Conservation (phyloP, 1,140 invertebrate species). For the Drosophila watanabei region DNA sequence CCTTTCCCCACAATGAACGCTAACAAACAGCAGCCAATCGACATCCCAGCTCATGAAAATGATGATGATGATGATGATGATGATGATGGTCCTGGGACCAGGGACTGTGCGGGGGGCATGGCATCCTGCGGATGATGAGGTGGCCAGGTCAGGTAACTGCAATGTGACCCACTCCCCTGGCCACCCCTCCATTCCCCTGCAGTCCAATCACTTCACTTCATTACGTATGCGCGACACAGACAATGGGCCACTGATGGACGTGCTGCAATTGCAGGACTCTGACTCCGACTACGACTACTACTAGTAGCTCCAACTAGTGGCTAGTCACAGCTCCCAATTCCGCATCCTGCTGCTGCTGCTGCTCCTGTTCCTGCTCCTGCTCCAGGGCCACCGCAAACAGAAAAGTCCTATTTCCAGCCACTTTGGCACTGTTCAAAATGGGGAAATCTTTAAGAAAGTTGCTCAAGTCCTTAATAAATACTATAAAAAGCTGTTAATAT, state of each 20-base stretch:
- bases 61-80: slow-evolving; percentile 12
- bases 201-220: slow-evolving; percentile 60
- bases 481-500: not conserved
- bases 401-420: slow-evolving; percentile 36
- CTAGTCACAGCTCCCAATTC: slow-evolving; percentile 4
- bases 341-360: not conserved
- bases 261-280: slow-evolving; percentile 57
- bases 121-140: slow-evolving; percentile 27
- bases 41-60: slow-evolving; percentile 12
- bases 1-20: slow-evolving; percentile 41
- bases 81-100: not conserved
- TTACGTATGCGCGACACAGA: slow-evolving; percentile 82
- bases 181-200: slow-evolving; percentile 2
- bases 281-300: slow-evolving; percentile 1
- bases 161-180: slow-evolving; percentile 12
- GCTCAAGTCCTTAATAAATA: not conserved
- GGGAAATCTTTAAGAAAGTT: not conserved
- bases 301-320: slow-evolving; percentile 27
- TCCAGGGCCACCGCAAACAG: slow-evolving; percentile 47
- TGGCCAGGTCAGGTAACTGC: slow-evolving; percentile 43
- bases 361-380: not conserved
- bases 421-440: slow-evolving; percentile 32
- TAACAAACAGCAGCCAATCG: slow-evolving; percentile 73
- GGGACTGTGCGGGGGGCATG: slow-evolving; percentile 10
- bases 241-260: slow-evolving; percentile 81